phyloP scores from a whole-genome alignment of 1,140 invertebrate genomes.

The Temnothorax curvispinosus region DNA sequence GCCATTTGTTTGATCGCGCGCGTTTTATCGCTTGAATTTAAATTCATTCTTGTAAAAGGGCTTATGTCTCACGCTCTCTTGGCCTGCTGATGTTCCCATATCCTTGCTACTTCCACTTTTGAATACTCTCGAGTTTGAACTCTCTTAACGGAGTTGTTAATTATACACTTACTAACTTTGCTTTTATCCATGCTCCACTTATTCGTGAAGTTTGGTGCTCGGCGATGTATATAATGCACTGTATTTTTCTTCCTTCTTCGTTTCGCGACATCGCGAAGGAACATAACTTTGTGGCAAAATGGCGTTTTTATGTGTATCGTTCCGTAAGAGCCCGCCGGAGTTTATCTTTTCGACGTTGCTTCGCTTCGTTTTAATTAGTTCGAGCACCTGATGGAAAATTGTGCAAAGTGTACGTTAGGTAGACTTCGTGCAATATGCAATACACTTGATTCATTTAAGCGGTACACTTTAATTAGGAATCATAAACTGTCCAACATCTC shows the following conservation, averaged over 20 bases:
- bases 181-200: slow-evolving; percentile 72
- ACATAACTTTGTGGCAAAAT: slow-evolving; percentile 57
- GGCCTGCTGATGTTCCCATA: slow-evolving; percentile 34
- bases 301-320: slow-evolving; percentile 49
- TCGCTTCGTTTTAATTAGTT: slow-evolving; percentile 46
- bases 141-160: slow-evolving; percentile 63
- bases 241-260: slow-evolving; percentile 42
- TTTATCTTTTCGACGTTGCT: slow-evolving; percentile 30
- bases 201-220: slow-evolving; percentile 65
- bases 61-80: slow-evolving; percentile 40
- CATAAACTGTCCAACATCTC: slow-evolving; percentile 20
- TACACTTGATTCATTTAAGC: slow-evolving; percentile 29
- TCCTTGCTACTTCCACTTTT: slow-evolving; percentile 18
- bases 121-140: slow-evolving; percentile 61
- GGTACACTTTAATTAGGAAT: slow-evolving; percentile 42
- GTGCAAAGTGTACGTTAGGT: slow-evolving; percentile 23
- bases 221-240: slow-evolving; percentile 45
- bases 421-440: slow-evolving; percentile 29
- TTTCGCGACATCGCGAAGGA: slow-evolving; percentile 40
- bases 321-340: slow-evolving; percentile 11
- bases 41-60: slow-evolving; percentile 40
- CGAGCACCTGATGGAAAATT: slow-evolving; percentile 36
- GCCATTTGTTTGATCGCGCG: slow-evolving; percentile 18
- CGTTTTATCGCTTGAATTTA: slow-evolving; percentile 30
- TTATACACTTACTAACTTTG: slow-evolving; percentile 74